Percentiles rank a stretch among this genome's conserved stretches.
phyloP scores from a whole-genome alignment of 1,140 invertebrate species.

The Hyles euphorbiae region DNA sequence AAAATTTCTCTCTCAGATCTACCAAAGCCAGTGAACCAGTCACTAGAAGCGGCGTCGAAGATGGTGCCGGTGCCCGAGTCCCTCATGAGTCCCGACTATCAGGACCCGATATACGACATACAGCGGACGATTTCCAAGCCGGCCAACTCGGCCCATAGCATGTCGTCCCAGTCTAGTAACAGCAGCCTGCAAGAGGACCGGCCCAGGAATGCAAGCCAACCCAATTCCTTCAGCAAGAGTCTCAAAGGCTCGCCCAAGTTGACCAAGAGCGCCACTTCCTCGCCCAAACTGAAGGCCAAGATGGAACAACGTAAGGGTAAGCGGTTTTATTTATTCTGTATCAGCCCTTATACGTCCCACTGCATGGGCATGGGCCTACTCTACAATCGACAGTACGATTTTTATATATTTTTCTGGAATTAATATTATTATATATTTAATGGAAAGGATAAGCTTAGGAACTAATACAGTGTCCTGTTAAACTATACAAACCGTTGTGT shows the following conservation, averaged over 20 bases:
- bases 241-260: constrained; percentile 70
- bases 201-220: constrained; percentile 18
- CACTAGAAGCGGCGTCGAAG: constrained; percentile 87
- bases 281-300: constrained; percentile 66
- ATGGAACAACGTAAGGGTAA: constrained; percentile 64
- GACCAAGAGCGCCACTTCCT: constrained; percentile 68
- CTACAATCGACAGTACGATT: too few species aligned
- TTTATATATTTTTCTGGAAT: too few species aligned
- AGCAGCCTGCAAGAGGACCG: constrained; percentile 53
- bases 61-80: constrained; percentile 91
- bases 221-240: constrained; percentile 17
- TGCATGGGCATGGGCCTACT: too few species aligned
- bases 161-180: constrained; percentile 57
- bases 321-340: too few species aligned
- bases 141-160: constrained; percentile 23
- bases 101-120: constrained; percentile 67
- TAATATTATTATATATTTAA: too few species aligned
- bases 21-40: constrained; percentile 76
- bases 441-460: too few species aligned
- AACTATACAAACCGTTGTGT: too few species aligned
- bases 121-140: constrained; percentile 55
- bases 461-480: too few species aligned
- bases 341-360: too few species aligned
- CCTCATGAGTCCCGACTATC: constrained; percentile 88
- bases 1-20: constrained; percentile 5